Conservation (phyloP, 2,797 vertebrate species). For the Anas flavirostris region DNA sequence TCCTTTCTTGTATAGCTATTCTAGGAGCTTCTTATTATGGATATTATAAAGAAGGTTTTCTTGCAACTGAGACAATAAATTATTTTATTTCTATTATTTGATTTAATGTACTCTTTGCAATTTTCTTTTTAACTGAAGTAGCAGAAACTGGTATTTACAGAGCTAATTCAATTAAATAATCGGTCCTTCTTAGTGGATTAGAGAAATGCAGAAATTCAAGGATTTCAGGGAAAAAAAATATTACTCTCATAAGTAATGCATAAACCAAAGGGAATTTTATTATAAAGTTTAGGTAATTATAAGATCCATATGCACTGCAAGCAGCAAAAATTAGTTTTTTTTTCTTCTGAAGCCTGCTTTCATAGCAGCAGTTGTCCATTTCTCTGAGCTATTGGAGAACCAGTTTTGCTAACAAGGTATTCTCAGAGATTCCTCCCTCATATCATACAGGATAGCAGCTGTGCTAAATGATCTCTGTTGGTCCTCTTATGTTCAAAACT, state of each 20-base stretch:
- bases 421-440: background rate
- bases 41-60: background rate
- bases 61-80: background rate
- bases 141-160: conserved; percentile 2
- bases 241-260: background rate
- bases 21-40: background rate
- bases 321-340: background rate
- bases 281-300: background rate
- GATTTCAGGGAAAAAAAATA: background rate
- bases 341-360: background rate
- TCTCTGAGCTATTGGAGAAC: background rate
- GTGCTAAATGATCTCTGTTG: background rate
- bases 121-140: background rate
- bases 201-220: background rate
- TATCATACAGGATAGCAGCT: background rate
- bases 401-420: background rate
- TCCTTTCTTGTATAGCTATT: background rate
- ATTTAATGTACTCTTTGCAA: background rate
- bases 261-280: background rate
- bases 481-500: background rate
- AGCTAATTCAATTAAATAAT: conserved; percentile 35
- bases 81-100: background rate
- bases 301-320: background rate
- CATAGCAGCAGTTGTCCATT: background rate
- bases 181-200: conserved; percentile 26